Base-by-base conservation (phyloP, 1,140 invertebrate genomes). In the Penaeus indicus region DNA sequence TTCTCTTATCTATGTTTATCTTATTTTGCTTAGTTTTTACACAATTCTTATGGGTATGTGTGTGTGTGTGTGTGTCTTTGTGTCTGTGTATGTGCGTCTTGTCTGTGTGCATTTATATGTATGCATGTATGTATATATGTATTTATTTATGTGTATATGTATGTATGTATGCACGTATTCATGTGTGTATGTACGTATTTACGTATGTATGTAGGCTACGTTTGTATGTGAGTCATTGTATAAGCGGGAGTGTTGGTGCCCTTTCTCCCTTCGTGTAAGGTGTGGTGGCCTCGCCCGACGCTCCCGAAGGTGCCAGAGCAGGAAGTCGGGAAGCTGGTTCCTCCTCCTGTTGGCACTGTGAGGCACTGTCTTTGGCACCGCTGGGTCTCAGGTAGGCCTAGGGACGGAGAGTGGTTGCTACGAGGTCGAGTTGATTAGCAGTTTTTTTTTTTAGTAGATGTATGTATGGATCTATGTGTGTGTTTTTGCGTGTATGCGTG, bases 181-280 rank as follows among this genome's bases (percentile, higher is more conserved):
- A 54, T 84, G 69, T 75, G 47, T 84, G 69, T 84, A 54, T 84
- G 47, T 84, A 72, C 54, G 69, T 84, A 72, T 47, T 69, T 84
- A 72, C 42, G 69, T 84, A 84, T 84, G 67, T 84, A 84, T 84
- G 67, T 84, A 84, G 67, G 69, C 69, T 75, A 75, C 27, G 54
- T 75, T 22, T 69, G 54, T 69, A 54, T 72, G 54, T 85, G 47
- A 54, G 54, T 54, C 54, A 54, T 8, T 54, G 54, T 54, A 54
- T 54, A 54, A 42, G 38, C 38, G 38, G 38, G 38, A 42, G 54
- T 16, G 54, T 54, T 16, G 54, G 10, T 54, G 54, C 54, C 54
- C 54, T 54, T 54, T 54, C 54, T 54, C 54, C 11, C 54, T 16
- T 54, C 54, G 54, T 54, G 54, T 54, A 54, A 54, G 54, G 54